Base-by-base conservation (phyloP, 2,888 invertebrate species). In the Iselma pallidipennis region DNA sequence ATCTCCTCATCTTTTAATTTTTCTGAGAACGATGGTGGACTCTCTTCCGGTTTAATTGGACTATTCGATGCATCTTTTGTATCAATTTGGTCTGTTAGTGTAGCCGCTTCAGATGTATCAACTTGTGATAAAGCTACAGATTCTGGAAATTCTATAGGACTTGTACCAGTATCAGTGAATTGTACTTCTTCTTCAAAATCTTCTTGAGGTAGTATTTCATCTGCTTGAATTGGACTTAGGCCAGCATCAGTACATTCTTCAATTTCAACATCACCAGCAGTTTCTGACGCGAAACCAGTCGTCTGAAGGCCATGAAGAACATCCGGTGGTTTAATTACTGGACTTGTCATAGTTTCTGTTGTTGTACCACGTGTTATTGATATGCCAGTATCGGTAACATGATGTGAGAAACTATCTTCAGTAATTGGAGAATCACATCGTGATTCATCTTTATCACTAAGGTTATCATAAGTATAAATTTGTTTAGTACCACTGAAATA, bases 181-280 rank as follows among this genome's bases (percentile, higher is more conserved):
- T 82, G 82, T 9, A 76, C 74, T 61, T 82, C 81, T 58, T 82
- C 80, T 54, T 81, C 75, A 61, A 79, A 76, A 29, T 79, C 67
- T 33, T 80, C 80, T 9, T 79, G 74, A 42, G 76, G 77, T 12
- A 78, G 77, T 12, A 80, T 68, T 68, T 85, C 85, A 69, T 85
- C 85, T 10, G 83, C 82, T 75, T 83, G 84, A 49, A 86, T 85
- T 2, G 85, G 85, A 73, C 85, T 85, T 53, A 86, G 72, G 4
- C 85, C 85, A 26, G 85, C 85, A 73, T 86, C 85, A 1, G 85
- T 85, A 29, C 84, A 74, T 74, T 86, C 85, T 76, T 85, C 85
- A 25, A 75, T 68, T 70, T 81, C 80, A 12, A 61, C 65, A 25
- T 69, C 73, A 23, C 80, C 77, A 2, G 81, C 80, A 16, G 80